Conservation (phyloP, 2,797 vertebrate species). For the Tragelaphus eurycerus region DNA sequence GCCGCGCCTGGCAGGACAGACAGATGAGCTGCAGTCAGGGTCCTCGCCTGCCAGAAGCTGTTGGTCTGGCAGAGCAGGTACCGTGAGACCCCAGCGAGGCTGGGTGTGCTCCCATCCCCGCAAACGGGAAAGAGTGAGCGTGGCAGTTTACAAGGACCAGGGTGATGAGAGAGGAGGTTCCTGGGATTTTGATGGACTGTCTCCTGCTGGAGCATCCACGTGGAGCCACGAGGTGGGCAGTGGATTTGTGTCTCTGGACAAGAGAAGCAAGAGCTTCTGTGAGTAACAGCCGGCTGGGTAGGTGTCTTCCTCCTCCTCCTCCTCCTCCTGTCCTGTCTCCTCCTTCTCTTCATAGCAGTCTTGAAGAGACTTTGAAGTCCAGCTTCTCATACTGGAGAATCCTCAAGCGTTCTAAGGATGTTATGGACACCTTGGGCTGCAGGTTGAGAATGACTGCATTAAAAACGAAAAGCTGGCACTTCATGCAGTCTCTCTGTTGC, state of each 20-base stretch:
- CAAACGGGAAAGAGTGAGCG: neutral
- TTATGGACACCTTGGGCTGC: neutral
- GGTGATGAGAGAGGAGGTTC: neutral
- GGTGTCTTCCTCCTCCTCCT: neutral
- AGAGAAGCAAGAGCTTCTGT: neutral
- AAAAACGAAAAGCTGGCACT: neutral
- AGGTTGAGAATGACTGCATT: neutral
- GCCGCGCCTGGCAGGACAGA: neutral
- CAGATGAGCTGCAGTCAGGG: neutral
- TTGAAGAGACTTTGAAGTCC: neutral
- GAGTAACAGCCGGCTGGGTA: neutral
- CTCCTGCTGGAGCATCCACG: neutral
- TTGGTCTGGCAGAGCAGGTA: neutral
- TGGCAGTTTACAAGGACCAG: neutral
- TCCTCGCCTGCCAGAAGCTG: neutral
- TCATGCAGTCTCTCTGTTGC: fast-evolving
- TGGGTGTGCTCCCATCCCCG: neutral
- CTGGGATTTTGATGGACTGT: neutral
- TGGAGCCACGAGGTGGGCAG: neutral
- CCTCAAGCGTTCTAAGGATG: neutral
- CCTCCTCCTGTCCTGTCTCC: neutral
- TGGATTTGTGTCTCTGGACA: neutral
- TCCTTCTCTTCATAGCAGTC: neutral
- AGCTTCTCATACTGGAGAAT: neutral
- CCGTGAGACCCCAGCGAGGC: neutral